Conservation (phyloP, 1,140 invertebrate species). For the Aethina tumida region DNA sequence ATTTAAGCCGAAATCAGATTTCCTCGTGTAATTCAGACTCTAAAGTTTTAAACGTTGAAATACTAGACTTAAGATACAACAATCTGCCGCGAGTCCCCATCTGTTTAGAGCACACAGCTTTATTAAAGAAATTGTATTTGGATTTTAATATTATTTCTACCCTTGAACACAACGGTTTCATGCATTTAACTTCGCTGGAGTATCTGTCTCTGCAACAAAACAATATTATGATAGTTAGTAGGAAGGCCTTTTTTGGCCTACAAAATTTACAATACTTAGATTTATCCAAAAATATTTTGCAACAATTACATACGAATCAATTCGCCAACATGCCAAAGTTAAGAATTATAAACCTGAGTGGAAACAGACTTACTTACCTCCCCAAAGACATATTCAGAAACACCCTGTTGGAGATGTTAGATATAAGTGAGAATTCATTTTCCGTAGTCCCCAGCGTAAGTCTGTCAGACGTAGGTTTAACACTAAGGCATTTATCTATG, state of each 20-base stretch:
- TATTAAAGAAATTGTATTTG: slow-evolving; percentile 54
- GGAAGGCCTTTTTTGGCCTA: slow-evolving; percentile 64
- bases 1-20: slow-evolving; percentile 60
- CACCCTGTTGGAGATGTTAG: slow-evolving; percentile 68
- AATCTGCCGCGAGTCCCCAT: slow-evolving; percentile 53
- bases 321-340: slow-evolving; percentile 69
- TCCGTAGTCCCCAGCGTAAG: slow-evolving; percentile 60
- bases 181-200: slow-evolving; percentile 57
- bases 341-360: slow-evolving; percentile 63
- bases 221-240: slow-evolving; percentile 56
- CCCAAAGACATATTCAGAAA: slow-evolving; percentile 71
- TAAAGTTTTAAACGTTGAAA: slow-evolving; percentile 48
- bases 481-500: slow-evolving; percentile 64
- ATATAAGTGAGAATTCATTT: slow-evolving; percentile 71
- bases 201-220: slow-evolving; percentile 66
- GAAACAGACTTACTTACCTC: slow-evolving; percentile 65
- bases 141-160: slow-evolving; percentile 63
- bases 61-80: slow-evolving; percentile 63
- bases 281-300: slow-evolving; percentile 65
- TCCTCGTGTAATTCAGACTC: slow-evolving; percentile 45
- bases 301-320: slow-evolving; percentile 67
- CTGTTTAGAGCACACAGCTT: slow-evolving; percentile 49
- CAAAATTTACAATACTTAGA: slow-evolving; percentile 67
- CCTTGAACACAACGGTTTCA: slow-evolving; percentile 62
- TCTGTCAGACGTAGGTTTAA: slow-evolving; percentile 63